Evolutionary conservation across 1,140 invertebrate species (phyloP), one percentile per base, ranked within the genome.

Genomic region (Muscidifurax raptorellus): DNA sequence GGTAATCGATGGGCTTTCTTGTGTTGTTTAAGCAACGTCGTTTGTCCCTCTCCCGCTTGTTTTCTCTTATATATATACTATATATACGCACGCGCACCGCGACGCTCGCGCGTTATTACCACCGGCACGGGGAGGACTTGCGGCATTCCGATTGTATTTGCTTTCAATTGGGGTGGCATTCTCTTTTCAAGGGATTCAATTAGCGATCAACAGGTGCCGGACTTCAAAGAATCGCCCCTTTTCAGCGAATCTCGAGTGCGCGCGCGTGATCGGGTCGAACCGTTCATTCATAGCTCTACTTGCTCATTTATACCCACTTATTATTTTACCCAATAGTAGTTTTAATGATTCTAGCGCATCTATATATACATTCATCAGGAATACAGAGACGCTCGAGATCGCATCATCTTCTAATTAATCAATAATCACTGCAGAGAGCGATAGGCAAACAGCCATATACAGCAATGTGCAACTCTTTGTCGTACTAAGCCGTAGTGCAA

Each of bases 1-100:
- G 71, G 36, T 81, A 85, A 81, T 80, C 83, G 72, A 80, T 80
- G 44, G 36, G 44, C 66, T 84, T 84, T 83, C 28, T 75, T 75
- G 40, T 69, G 67, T 59, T 59, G 52, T 69, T 69, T 69, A n/a
- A 74, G 28, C 71, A 74, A 28, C 44, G 28, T 9, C 75, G 36
- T 30, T 47, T n/a, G 5, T 66, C 77, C 25, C 52, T 66, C 77
- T 66, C 32, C 36, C 59, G 52, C 40, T 77, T 25, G 44, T 47
- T 74, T 74, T 32, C 27, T 32, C n/a, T 25, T 75, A 30, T n/a
- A 1, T 2, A 15, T 22, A 69, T 7, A 69, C 28, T 25, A 27
- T 30, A 30, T 47, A n/a, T 7, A 59, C 44, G 15, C 22, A 22
- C 7, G 15, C n/a, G 40, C 40, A 22, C 36, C 25, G 44, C 32